phyloP scores from a whole-genome alignment of 2,888 invertebrate genomes.

The Scotopteryx bipunctaria region DNA sequence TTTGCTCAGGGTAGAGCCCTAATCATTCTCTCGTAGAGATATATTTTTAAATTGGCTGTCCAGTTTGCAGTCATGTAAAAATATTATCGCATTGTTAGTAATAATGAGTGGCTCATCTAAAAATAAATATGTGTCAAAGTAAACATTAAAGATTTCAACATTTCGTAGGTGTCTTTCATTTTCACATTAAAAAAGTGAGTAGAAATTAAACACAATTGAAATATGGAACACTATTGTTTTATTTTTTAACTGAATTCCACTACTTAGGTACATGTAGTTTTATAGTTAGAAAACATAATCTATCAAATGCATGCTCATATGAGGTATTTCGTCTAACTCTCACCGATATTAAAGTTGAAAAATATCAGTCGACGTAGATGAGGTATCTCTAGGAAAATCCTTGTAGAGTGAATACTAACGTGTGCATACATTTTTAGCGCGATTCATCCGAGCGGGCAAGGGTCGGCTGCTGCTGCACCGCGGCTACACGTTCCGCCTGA shows the following conservation, averaged over 20 bases:
- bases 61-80: not conserved
- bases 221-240: slow-evolving; percentile 6
- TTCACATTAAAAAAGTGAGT: not conserved
- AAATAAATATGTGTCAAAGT: slow-evolving; percentile 19
- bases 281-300: not conserved
- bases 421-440: slow-evolving; percentile 56
- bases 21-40: slow-evolving; percentile 37
- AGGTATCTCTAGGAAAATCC: slow-evolving; percentile 17
- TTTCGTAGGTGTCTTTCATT: slow-evolving; percentile 19
- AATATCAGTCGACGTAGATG: slow-evolving; percentile 4
- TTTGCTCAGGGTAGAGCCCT: slow-evolving; percentile 43
- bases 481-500: slow-evolving; percentile 78
- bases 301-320: not conserved
- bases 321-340: slow-evolving; percentile 15
- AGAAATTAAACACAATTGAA: slow-evolving; percentile 7
- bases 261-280: not conserved
- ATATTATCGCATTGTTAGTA: slow-evolving; percentile 5
- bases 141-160: slow-evolving; percentile 16
- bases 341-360: not conserved
- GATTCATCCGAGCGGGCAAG: slow-evolving; percentile 78
- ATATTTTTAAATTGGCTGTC: slow-evolving; percentile 7
- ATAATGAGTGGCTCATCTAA: not conserved
- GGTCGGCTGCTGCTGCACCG: slow-evolving; percentile 74
- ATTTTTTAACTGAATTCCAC: not conserved
- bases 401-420: slow-evolving; percentile 36